Percentiles rank a stretch among this genome's conserved stretches.
Evolutionary conservation across 2,888 invertebrate species (phyloP).

Genomic region (Bhutanitis thaidina): DNA sequence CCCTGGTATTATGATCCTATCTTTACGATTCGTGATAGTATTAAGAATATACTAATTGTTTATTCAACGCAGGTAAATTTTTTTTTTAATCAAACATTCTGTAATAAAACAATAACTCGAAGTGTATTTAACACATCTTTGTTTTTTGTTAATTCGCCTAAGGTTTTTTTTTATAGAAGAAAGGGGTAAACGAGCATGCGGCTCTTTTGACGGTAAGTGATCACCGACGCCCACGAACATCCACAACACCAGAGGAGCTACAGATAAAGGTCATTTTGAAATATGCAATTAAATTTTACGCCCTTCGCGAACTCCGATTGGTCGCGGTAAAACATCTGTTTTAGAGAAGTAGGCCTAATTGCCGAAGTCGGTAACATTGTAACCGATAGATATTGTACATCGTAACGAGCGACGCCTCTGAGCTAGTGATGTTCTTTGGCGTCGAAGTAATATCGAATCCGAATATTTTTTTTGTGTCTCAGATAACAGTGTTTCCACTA

Average conservation of each 20-base stretch:
- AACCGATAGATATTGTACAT: slow-evolving; percentile 20
- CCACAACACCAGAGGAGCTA: too few species aligned
- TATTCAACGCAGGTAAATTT: too few species aligned
- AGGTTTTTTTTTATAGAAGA: not conserved
- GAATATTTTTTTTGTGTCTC: too few species aligned
- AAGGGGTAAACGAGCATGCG: too few species aligned
- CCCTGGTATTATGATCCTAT: too few species aligned
- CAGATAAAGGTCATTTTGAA: not conserved
- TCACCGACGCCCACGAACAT: too few species aligned
- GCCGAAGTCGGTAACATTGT: slow-evolving; percentile 22
- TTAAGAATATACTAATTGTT: too few species aligned
- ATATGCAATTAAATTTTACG: slow-evolving; percentile 4
- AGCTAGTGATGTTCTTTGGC: slow-evolving; percentile 3
- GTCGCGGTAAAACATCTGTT: slow-evolving; percentile 25
- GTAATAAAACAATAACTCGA: too few species aligned
- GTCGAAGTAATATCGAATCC: not conserved
- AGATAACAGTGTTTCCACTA: too few species aligned
- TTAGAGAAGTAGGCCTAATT: slow-evolving; percentile 24
- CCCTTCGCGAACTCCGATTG: slow-evolving; percentile 20
- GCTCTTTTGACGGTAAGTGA: too few species aligned
- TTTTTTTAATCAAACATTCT: too few species aligned
- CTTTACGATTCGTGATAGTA: too few species aligned
- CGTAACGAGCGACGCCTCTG: slow-evolving; percentile 11
- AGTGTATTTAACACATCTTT: not conserved
- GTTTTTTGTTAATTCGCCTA: not conserved